Evolutionary conservation across 2,888 invertebrate genomes (phyloP), one percentile per base, ranked within the genome.

Genomic region (Physocephala rufipes): DNA sequence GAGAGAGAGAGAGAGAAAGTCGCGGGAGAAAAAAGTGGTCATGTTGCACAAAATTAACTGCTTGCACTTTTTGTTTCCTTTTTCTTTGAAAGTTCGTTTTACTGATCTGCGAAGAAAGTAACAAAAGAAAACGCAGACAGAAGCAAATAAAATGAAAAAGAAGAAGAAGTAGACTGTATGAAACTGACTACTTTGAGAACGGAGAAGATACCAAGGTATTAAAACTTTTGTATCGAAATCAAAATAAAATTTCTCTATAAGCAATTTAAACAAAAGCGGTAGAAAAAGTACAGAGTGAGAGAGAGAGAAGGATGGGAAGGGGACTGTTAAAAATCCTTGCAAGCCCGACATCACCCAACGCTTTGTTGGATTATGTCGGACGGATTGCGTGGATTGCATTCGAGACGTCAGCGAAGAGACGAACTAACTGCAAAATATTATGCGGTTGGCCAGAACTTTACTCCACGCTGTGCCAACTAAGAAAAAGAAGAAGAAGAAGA

Each of bases 181-280:
- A 62, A 68, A 51, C 21, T 36, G 36, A 21, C 13, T 24, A 26
- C 19, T 19, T 21, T 4, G 3, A 4, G 13, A 58, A 55, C 30
- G 12, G 21, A 63, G 63, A 36, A 43, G 61, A 65, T 58, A 43
- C 51, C 62, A 36, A 68, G 68, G 62, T 68, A 62, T 51, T 51
- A 68, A 68, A 68, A 68, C 62, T 68, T 68, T 68, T 62, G 49
- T 62, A 49, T 19, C 19, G 28, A 67, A 67, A 55, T 65, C 26
- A 49, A 58, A 67, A 67, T 43, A 67, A 58, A 67, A 67, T 43
- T 36, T 24, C 58, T 16, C 24, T 61, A 62, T 30, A 63, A 51
- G 15, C 26, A 47, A 4, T 30, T 24, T 26, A 47, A 63, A 16
- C 24, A 51, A 15, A 15, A 67, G 45, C 3, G n/a, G n/a, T n/a